Conservation (phyloP, 1,140 invertebrate genomes). For the Ridgeia piscesae region DNA sequence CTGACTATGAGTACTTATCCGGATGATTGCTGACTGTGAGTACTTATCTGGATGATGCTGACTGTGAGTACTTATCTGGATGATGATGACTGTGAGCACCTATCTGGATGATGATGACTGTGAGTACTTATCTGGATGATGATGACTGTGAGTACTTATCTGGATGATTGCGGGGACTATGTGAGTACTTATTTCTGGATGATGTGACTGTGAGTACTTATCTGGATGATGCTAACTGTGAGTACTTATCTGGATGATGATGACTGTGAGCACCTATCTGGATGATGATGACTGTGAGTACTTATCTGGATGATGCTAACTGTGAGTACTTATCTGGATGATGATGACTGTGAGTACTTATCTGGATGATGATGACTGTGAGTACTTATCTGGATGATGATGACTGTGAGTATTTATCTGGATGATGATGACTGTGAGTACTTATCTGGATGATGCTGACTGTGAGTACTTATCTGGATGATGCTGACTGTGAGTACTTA, state of each 20-base stretch:
- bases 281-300: constrained; percentile 52
- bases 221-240: constrained; percentile 57
- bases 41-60: too few species aligned
- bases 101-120: too few species aligned
- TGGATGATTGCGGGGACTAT: too few species aligned
- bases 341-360: constrained; percentile 57
- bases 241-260: constrained; percentile 59
- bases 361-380: constrained; percentile 57
- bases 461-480: constrained; percentile 61
- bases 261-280: constrained; percentile 61
- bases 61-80: too few species aligned
- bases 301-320: constrained; percentile 58
- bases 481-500: constrained; percentile 57
- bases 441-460: constrained; percentile 58
- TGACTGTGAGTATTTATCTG: constrained; percentile 62
- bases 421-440: constrained; percentile 52
- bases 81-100: too few species aligned
- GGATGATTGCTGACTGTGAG: too few species aligned
- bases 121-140: too few species aligned
- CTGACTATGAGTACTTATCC: too few species aligned
- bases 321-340: constrained; percentile 61
- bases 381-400: constrained; percentile 59
- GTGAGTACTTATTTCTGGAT: too few species aligned
- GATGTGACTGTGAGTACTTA: too few species aligned
- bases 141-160: too few species aligned